phyloP scores from a whole-genome alignment of 2,888 invertebrate genomes.

The Melanargia galathea region DNA sequence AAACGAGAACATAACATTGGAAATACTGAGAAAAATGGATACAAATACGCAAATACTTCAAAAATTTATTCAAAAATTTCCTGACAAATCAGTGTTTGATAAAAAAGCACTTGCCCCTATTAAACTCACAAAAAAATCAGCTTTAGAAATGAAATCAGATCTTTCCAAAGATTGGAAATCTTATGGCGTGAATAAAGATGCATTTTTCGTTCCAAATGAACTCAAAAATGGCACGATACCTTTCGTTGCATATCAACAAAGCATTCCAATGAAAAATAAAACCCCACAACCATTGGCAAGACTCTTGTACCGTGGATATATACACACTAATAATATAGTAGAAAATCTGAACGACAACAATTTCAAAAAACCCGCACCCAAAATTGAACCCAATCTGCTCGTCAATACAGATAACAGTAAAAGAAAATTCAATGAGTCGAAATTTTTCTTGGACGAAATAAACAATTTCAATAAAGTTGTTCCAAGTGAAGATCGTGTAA shows the following conservation, averaged over 20 bases:
- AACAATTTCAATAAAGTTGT: constrained; percentile 26
- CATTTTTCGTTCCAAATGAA: constrained; percentile 19
- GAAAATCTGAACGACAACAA: constrained; percentile 25
- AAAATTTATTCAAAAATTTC: constrained; percentile 56
- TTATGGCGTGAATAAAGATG: background rate
- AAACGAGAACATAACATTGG: constrained; percentile 61
- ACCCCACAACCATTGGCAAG: constrained; percentile 25
- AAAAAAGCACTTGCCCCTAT: background rate
- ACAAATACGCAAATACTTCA: constrained; percentile 62
- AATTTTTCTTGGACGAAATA: constrained; percentile 41
- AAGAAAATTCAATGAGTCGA: constrained; percentile 31
- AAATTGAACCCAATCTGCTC: constrained; percentile 13
- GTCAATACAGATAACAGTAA: constrained; percentile 2
- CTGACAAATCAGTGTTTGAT: constrained; percentile 42
- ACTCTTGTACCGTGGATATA: constrained; percentile 38
- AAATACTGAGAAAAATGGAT: constrained; percentile 65
- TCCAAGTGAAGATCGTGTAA: constrained; percentile 21
- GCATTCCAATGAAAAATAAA: constrained; percentile 21
- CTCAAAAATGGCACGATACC: constrained; percentile 37
- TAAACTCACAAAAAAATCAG: background rate
- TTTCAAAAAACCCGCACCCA: constrained; percentile 16
- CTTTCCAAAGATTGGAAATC: constrained; percentile 23
- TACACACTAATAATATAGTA: constrained; percentile 35
- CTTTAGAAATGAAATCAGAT: constrained; percentile 21
- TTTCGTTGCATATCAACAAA: constrained; percentile 41